Evolutionary conservation across 1,140 invertebrate species (phyloP).

Genomic region (Ericerus pela): DNA sequence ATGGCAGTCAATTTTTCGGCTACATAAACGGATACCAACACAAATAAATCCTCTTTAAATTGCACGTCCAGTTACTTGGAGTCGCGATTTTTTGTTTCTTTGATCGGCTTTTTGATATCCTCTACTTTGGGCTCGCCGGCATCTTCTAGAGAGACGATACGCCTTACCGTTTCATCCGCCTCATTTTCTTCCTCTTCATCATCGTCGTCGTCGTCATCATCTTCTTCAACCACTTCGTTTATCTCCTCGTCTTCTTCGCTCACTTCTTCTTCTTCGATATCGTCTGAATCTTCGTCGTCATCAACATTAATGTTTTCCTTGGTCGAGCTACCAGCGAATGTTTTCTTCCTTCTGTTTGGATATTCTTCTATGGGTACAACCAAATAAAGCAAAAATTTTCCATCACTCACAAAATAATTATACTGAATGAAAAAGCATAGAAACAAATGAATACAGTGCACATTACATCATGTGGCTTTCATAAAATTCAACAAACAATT

Average conservation of each 20-base stretch:
- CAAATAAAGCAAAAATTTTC: no score
- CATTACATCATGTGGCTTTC: no score
- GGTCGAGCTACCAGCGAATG: no score
- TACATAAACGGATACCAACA: no score
- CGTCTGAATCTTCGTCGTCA: not conserved
- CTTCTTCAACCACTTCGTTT: not conserved
- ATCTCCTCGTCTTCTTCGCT: slow-evolving; percentile 2
- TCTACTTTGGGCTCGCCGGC: not conserved
- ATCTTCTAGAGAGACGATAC: not conserved
- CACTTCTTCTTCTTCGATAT: not conserved
- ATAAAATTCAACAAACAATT: no score
- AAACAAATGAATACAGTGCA: not conserved
- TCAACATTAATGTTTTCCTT: not conserved
- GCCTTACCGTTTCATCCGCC: not conserved
- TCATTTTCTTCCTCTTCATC: slow-evolving; percentile 1
- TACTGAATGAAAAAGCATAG: no score
- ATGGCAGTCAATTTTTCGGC: no score
- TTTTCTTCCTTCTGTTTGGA: no score
- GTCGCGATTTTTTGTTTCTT: not conserved
- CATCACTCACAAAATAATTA: no score
- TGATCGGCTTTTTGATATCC: not conserved
- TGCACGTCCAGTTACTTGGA: no score
- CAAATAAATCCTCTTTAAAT: no score
- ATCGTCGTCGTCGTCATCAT: slow-evolving; percentile 6
- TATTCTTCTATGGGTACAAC: no score